These are phyloP conservation scores for Resseliella maxima DNA, from an alignment of 2,888 invertebrate species.

Conservation along the genomic window DNA sequence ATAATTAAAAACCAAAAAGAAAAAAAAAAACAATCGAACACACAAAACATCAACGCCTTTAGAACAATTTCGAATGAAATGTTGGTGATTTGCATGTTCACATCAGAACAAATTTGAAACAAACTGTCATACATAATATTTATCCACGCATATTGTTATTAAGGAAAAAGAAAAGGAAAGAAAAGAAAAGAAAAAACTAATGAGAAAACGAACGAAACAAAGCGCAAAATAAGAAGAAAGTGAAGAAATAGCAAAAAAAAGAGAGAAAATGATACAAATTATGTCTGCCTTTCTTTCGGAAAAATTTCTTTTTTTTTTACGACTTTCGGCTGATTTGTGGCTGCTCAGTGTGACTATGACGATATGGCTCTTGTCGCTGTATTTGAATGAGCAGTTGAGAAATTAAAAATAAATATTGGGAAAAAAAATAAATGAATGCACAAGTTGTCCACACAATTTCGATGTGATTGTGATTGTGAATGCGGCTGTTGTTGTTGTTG, in stretches of 20 bases:
- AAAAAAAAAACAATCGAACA: not conserved
- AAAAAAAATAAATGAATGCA: constrained; percentile 46
- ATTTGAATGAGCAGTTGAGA: constrained; percentile 38
- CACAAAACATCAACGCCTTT: not conserved
- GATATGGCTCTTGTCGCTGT: not conserved
- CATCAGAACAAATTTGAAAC: not conserved
- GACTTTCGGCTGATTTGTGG: not conserved
- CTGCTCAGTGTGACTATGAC: not conserved
- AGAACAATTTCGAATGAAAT: not conserved
- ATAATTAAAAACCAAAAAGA: not conserved
- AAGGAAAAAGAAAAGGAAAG: not conserved
- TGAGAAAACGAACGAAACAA: no score
- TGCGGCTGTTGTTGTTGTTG: not conserved
- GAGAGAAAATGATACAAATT: not conserved
- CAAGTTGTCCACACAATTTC: constrained; percentile 17
- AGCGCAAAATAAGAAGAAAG: no score
- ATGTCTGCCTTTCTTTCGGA: not conserved
- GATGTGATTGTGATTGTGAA: constrained; percentile 42
- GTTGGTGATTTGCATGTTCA: not conserved
- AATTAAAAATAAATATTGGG: constrained; percentile 53
- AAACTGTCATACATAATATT: constrained; percentile 11
- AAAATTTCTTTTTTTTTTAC: not conserved
- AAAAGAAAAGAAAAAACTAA: not conserved
- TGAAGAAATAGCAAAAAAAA: not conserved
- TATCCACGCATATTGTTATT: not conserved